Base-by-base conservation (phyloP, 1,140 invertebrate species). In the Aphidius gifuensis region DNA sequence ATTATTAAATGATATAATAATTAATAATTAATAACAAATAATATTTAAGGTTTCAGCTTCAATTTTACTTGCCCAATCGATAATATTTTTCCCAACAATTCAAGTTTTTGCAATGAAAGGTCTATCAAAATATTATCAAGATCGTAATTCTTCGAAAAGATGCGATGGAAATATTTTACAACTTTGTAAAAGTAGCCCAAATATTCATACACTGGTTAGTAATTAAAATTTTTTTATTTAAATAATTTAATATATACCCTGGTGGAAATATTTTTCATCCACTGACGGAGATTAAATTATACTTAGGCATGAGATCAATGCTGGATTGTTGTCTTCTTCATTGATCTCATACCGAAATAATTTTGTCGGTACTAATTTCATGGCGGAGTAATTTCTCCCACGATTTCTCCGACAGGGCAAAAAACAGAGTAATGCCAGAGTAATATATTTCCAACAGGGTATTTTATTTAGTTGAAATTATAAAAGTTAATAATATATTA, bases 121-220 rank as follows among this genome's bases (percentile, higher is more conserved):
- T 9, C 66, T 88, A 6, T 85, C 87, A 0, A 78, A 82, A 66
- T 84, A 82, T 66, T 80, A 81, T 61, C 68, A 82, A 43, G 71
- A 79, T 40, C 77, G 82, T 50, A 79, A 77, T 48, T 88, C 88
- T 73, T 69, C 82, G 4, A 82, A 86, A 45, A 74, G 88, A 66
- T 73, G 82, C 45, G 88, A 89, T 68, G 78, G 83, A 45, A 66
- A 79, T 4, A 65, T 88, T 9, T 71, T 89, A 6, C 76, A 81
- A 61, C 69, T 88, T 43, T 85, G 83, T 63, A 75, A 81, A 66
- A 79, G 82, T 51, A 87, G 85, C 68, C 83, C 83, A 4, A 81
- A 84, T 64, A 75, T 89, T 16, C 82, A 84, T 55, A 88, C 85
- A 44, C 68, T 89, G 74, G 84, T 85, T 81, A 66, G 61, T 9